Conservation (phyloP, 1,140 invertebrate genomes). For the Solenopsis fugax region DNA sequence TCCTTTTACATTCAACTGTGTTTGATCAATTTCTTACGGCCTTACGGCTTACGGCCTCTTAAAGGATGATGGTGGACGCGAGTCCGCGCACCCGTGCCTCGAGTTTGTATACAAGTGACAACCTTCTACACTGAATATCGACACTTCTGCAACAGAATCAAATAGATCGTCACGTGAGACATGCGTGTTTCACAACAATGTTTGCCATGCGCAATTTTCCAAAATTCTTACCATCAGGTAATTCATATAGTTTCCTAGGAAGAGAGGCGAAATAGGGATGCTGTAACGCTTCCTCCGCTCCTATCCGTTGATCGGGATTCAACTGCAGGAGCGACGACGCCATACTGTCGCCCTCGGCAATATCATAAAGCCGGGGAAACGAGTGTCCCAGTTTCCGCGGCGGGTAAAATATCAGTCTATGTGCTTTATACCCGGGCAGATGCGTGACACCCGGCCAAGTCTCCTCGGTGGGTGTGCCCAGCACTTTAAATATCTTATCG, state of each 20-base stretch:
- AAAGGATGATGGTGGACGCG: constrained; percentile 66
- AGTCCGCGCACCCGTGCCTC: constrained; percentile 79
- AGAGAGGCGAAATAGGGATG: constrained; percentile 97
- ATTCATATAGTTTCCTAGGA: constrained; percentile 95
- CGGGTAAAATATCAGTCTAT: constrained; percentile 92
- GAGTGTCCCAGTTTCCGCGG: constrained; percentile 93
- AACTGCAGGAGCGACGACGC: constrained; percentile 95
- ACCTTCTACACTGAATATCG: constrained; percentile 97
- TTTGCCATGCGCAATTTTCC: neutral
- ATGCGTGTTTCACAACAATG: neutral
- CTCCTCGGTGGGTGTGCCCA: constrained; percentile 96
- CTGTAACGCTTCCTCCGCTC: constrained; percentile 94
- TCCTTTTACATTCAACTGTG: no score
- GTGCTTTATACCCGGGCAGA: constrained; percentile 94
- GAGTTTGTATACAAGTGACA: constrained; percentile 83
- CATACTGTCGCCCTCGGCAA: constrained; percentile 95
- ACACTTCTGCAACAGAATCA: constrained; percentile 91
- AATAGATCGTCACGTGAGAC: constrained; percentile 26
- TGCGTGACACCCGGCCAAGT: constrained; percentile 96
- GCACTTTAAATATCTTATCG: constrained; percentile 98
- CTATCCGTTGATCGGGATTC: constrained; percentile 94
- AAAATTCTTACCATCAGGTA: constrained; percentile 93
- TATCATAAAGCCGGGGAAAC: constrained; percentile 95
- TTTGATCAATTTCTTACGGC: no score
- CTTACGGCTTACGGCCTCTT: no score